Percentiles rank a stretch among this genome's conserved stretches.
Evolutionary conservation across 2,888 invertebrate genomes (phyloP).

Genomic region (Leptothorax acervorum): DNA sequence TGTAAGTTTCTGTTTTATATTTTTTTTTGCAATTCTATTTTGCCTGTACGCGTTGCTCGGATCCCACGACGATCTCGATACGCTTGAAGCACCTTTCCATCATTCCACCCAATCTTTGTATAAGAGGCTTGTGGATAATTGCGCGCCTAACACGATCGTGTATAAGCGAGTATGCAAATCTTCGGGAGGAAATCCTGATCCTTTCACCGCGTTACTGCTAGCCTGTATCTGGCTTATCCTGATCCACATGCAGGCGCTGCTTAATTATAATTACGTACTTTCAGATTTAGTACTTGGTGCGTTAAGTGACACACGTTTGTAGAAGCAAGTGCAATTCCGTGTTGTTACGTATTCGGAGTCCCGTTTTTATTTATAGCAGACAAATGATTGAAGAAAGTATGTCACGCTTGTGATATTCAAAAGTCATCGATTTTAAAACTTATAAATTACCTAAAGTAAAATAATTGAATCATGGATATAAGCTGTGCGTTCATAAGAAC

Average conservation of each 20-base stretch:
- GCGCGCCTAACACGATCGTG: constrained; percentile 24
- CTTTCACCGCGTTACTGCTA: constrained; percentile 47
- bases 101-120: constrained; percentile 12
- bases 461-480: not conserved
- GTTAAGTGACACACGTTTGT: constrained; percentile 31
- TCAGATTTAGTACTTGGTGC: constrained; percentile 27
- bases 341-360: constrained; percentile 11
- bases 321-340: constrained; percentile 32
- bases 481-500: not conserved
- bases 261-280: constrained; percentile 41
- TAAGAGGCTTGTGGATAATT: constrained; percentile 17
- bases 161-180: constrained; percentile 48
- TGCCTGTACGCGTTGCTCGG: not conserved
- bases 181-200: constrained; percentile 51
- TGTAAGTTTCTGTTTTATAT: not conserved
- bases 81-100: constrained; percentile 18
- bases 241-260: constrained; percentile 6
- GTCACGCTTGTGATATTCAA: not conserved
- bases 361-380: not conserved
- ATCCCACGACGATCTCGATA: constrained; percentile 23
- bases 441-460: not conserved
- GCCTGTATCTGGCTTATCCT: constrained; percentile 26
- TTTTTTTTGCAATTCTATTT: constrained; percentile 25
- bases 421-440: not conserved
- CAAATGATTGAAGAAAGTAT: not conserved